phyloP scores from a whole-genome alignment of 1,140 invertebrate species.

The Zaprionus ghesquierei region DNA sequence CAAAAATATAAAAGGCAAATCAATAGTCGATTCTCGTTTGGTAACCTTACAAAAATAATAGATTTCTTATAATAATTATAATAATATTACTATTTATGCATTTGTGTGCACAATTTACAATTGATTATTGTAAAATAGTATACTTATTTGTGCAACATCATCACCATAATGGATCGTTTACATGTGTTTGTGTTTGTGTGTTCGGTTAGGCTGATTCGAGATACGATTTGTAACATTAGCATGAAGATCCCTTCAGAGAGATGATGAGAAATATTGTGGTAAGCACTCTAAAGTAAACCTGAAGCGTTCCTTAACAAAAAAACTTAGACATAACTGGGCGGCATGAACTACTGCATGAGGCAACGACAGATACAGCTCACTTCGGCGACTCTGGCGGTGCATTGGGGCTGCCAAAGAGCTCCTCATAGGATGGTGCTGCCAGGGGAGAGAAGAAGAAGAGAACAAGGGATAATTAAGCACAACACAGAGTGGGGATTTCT shows the following conservation, averaged over 20 bases:
- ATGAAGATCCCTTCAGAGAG: conserved; percentile 34
- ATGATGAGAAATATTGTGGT: conserved; percentile 25
- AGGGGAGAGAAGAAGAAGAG: background rate
- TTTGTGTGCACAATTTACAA: conserved; percentile 11
- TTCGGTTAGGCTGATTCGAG: conserved; percentile 11
- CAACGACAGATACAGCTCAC: conserved; percentile 29
- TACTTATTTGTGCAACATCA: conserved; percentile 5
- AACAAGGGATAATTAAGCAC: background rate
- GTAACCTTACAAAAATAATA: background rate
- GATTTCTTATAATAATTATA: too few relatives aligned
- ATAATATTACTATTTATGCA: background rate
- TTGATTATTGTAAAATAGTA: conserved; percentile 10
- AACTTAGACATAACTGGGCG: conserved; percentile 75
- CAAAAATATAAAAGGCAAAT: conserved; percentile 26
- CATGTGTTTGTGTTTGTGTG: too few relatives aligned
- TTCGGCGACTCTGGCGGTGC: conserved; percentile 63
- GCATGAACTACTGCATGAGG: conserved; percentile 37
- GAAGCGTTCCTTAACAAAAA: conserved; percentile 67
- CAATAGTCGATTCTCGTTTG: background rate
- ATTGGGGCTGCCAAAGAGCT: conserved; percentile 70
- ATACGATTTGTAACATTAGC: conserved; percentile 14
- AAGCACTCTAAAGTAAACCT: conserved; percentile 70
- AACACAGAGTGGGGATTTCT: background rate
- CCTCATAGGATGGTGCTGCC: conserved; percentile 76
- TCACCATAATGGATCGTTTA: conserved; percentile 1